Evolutionary conservation across 2,797 vertebrate species (phyloP).

Genomic region (Gymnocypris eckloni): DNA sequence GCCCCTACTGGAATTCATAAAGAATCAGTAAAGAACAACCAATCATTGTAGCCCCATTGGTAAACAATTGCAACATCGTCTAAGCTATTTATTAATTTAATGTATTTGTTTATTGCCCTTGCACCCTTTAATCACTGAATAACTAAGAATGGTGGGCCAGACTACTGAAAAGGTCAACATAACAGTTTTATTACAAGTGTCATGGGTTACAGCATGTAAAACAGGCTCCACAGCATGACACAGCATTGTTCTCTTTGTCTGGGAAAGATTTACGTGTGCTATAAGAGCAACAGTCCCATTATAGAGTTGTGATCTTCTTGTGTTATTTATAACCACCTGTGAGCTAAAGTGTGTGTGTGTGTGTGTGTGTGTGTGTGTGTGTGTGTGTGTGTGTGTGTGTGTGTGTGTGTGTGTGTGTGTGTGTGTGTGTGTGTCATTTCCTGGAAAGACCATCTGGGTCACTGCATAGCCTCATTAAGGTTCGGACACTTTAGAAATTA

Average conservation of each 20-base stretch:
- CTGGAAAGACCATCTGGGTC: slow-evolving; percentile 4
- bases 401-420: slow-evolving; percentile 4
- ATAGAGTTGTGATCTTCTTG: slow-evolving; percentile 13
- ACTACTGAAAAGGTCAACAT: slow-evolving; percentile 19
- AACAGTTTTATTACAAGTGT: slow-evolving; percentile 17
- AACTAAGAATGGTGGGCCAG: not conserved
- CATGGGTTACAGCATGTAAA: slow-evolving; percentile 31
- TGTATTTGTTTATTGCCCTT: not conserved
- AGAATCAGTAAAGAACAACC: slow-evolving; percentile 64
- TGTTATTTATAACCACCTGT: slow-evolving; percentile 45
- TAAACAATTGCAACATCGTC: slow-evolving; percentile 31
- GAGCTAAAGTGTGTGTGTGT: slow-evolving; percentile 1
- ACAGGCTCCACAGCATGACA: slow-evolving; percentile 36
- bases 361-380: not conserved
- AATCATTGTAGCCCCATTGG: slow-evolving; percentile 40
- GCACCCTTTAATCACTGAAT: slow-evolving; percentile 16
- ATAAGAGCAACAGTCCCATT: slow-evolving; percentile 32
- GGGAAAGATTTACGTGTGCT: slow-evolving; percentile 39
- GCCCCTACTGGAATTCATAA: slow-evolving; percentile 59
- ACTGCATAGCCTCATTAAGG: not conserved
- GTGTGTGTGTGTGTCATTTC: not conserved
- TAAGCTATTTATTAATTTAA: not conserved
- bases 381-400: not conserved
- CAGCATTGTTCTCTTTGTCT: slow-evolving; percentile 17
- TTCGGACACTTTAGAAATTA: slow-evolving; percentile 24